Conservation (phyloP, 2,797 vertebrate species). For the Tenualosa ilisha region DNA sequence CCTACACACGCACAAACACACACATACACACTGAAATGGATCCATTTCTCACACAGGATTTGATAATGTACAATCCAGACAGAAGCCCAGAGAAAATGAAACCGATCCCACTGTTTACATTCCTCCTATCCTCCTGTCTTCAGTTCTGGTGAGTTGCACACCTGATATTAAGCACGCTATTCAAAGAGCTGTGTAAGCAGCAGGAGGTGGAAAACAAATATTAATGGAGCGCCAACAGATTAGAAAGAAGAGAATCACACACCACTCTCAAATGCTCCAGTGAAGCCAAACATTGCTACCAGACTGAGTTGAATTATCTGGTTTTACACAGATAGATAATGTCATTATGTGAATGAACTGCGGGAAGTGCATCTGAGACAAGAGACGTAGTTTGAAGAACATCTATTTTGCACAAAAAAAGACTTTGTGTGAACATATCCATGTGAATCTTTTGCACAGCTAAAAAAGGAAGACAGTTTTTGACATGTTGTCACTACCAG, state of each 20-base stretch:
- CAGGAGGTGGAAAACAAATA: constrained; percentile 60
- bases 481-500: background rate
- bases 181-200: constrained; percentile 60
- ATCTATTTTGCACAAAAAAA: background rate
- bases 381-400: background rate
- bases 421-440: background rate
- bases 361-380: background rate
- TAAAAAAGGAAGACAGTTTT: background rate
- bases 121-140: constrained; percentile 40
- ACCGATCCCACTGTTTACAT: constrained; percentile 52
- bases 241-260: constrained; percentile 32
- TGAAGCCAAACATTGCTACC: background rate
- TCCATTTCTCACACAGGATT: background rate
- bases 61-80: background rate
- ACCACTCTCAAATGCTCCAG: constrained; percentile 42
- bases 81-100: constrained; percentile 23
- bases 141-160: constrained; percentile 49
- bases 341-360: constrained; percentile 12
- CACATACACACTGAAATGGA: background rate
- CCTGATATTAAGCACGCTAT: constrained; percentile 63
- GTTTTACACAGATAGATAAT: constrained; percentile 45
- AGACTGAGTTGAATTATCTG: constrained; percentile 40
- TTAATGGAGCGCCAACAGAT: constrained; percentile 60
- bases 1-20: background rate
- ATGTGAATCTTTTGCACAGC: background rate